These are phyloP conservation scores for Teleogryllus occipitalis DNA, from an alignment of 1,140 invertebrate genomes.

Conservation along the genomic window DNA sequence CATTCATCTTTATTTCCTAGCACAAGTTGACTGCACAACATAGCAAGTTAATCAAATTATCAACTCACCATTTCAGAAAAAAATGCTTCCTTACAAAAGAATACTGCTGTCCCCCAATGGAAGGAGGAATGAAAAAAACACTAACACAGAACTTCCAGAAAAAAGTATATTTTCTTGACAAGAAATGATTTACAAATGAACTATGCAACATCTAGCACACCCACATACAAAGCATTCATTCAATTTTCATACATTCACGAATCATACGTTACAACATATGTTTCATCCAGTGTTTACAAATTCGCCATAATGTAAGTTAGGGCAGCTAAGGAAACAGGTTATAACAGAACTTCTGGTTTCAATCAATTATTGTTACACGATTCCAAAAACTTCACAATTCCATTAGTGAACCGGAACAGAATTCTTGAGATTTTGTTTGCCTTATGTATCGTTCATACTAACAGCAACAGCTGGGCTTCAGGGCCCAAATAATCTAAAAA, in stretches of 20 bases:
- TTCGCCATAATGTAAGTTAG: conserved; percentile 4
- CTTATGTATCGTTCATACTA: conserved; percentile 17
- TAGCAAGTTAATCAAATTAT: no score
- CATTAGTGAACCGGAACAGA: neutral
- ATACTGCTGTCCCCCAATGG: no score
- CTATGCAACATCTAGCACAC: conserved; percentile 35
- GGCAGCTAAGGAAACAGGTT: conserved; percentile 3
- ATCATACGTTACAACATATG: neutral
- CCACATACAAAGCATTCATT: conserved; percentile 1
- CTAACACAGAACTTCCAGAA: conserved; percentile 21
- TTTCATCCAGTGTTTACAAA: neutral
- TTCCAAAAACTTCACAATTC: neutral
- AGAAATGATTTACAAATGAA: conserved; percentile 49
- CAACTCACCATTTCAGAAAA: no score
- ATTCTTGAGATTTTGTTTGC: neutral
- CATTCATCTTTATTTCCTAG: no score
- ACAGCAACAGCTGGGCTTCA: conserved; percentile 18
- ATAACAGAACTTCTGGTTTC: conserved; percentile 4
- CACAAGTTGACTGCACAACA: no score
- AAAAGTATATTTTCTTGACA: conserved; percentile 43
- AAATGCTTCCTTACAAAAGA: no score
- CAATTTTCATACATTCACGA: neutral
- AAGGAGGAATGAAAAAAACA: neutral
- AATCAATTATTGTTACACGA: neutral
- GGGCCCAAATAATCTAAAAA: conserved; percentile 33